Percentiles rank a stretch among this genome's conserved stretches.
Conservation (phyloP, 2,113 vertebrate species). For the Columba janthina region DNA sequence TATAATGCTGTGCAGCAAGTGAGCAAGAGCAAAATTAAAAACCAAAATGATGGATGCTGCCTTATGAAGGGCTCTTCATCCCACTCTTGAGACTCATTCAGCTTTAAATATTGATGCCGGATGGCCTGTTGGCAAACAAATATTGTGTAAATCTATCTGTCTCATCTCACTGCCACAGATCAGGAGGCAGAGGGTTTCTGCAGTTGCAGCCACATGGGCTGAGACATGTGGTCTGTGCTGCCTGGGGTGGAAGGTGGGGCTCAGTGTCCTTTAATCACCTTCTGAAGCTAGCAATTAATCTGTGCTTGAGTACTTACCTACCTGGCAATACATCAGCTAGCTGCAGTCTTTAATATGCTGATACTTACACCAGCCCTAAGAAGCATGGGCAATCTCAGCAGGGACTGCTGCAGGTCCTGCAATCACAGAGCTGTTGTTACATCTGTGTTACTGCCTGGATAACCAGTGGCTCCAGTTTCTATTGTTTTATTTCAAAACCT, state of each 20-base stretch:
- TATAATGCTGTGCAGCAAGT: neutral
- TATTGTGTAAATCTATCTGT: neutral
- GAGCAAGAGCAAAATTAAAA: conserved; percentile 51
- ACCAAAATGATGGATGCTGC: conserved; percentile 34
- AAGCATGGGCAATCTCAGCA: neutral
- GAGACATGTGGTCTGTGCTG: neutral
- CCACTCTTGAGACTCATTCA: conserved; percentile 48
- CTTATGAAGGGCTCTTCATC: conserved; percentile 45
- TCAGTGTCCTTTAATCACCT: neutral
- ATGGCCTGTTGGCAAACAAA: conserved; percentile 39
- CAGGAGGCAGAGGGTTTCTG: neutral
- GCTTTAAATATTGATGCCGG: conserved; percentile 42
- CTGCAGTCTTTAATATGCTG: neutral
- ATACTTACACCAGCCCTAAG: neutral
- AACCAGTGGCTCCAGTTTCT: neutral
- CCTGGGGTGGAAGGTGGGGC: neutral
- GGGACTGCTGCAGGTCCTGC: neutral
- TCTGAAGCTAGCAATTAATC: neutral
- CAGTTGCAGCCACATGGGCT: neutral
- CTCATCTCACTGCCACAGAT: neutral
- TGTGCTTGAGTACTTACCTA: neutral
- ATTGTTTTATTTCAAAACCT: neutral
- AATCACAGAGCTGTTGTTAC: accelerated
- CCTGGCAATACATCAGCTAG: neutral
- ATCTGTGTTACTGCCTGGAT: neutral